Evolutionary conservation across 2,888 invertebrate genomes (phyloP), one percentile per base, ranked within the genome.

Genomic region (Saturnia pavonia): DNA sequence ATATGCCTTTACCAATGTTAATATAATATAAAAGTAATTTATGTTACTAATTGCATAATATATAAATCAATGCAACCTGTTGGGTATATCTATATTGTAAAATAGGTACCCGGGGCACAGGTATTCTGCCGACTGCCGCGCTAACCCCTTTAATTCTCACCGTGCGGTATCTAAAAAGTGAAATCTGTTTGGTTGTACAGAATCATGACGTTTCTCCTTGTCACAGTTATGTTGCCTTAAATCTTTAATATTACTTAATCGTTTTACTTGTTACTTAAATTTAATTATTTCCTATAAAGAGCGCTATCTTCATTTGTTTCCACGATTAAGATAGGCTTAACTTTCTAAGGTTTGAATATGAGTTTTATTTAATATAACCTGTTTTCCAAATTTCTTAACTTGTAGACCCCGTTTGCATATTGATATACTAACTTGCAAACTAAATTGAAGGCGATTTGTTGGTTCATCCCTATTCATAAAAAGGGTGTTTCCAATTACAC

Each of bases 81-180:
- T 22, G 9, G n/a, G 54, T 63, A 68, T 34, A 25, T 68, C n/a
- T 19, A 70, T 65, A 68, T 54, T 16, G 57, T 70, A 70, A 69
- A 48, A 65, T 34, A 70, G 54, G 34, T 34, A 34, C 34, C 6
- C 34, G 34, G 34, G 34, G 2, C 63, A 65, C 42, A 57, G 12
- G 8, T 9, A 70, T 71, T 70, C 42, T 69, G 45, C 60, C 67
- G n/a, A 69, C 42, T 69, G 45, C 60, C 67, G n/a, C n/a, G 2
- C 11, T 45, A 57, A 70, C 63, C 70, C 48, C 45, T 27, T 68
- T 54, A 25, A 45, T 73, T 68, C 45, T 68, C 68, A 40, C 40
- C 67, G 66, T 75, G 74, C 73, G 72, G 69, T 77, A 80, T 75
- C 77, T 77, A 78, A 84, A 83, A 82, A 74, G 80, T 82, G 81